These are phyloP conservation scores for Temnopleurus reevesii DNA, from an alignment of 53 echinoderm and acorn worm species.

Conservation along the genomic window DNA sequence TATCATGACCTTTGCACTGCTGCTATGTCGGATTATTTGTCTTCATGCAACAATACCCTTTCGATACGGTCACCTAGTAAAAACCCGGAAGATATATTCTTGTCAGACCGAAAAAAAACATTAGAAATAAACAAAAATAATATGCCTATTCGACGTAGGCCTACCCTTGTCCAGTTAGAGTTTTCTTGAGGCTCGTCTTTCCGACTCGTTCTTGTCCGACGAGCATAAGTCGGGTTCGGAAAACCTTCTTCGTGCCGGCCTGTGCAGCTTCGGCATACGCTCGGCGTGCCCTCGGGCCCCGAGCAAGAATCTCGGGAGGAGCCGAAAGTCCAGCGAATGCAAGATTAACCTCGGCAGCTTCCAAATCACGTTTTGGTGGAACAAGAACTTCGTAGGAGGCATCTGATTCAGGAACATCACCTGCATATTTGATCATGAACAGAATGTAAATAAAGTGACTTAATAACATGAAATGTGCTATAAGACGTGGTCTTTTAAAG, in stretches of 20 bases:
- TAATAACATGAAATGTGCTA: not conserved
- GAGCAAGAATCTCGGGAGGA: constrained; percentile 54
- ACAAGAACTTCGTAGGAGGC: no score
- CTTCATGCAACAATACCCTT: not conserved
- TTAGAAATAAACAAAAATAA: not conserved
- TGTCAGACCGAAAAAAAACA: not conserved
- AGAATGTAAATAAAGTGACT: not conserved
- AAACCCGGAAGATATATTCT: not conserved
- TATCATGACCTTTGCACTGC: no score
- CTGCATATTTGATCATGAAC: not conserved
- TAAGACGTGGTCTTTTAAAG: no score
- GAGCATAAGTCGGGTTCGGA: constrained; percentile 58
- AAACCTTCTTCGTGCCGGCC: constrained; percentile 55
- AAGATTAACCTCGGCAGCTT: not conserved
- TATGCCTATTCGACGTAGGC: no score
- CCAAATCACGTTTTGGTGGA: not conserved
- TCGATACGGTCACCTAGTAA: not conserved
- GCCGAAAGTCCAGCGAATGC: constrained; percentile 32
- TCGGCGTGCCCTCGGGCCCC: constrained; percentile 38
- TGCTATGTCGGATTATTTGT: no score
- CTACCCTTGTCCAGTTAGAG: constrained; percentile 53
- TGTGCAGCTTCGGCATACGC: constrained; percentile 54
- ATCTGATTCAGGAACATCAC: no score
- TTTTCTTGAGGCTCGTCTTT: constrained; percentile 58
- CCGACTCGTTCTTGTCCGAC: constrained; percentile 63